Evolutionary conservation across 2,888 invertebrate genomes (phyloP), one percentile per base, ranked within the genome.

Genomic region (Mechanitis messenoides): DNA sequence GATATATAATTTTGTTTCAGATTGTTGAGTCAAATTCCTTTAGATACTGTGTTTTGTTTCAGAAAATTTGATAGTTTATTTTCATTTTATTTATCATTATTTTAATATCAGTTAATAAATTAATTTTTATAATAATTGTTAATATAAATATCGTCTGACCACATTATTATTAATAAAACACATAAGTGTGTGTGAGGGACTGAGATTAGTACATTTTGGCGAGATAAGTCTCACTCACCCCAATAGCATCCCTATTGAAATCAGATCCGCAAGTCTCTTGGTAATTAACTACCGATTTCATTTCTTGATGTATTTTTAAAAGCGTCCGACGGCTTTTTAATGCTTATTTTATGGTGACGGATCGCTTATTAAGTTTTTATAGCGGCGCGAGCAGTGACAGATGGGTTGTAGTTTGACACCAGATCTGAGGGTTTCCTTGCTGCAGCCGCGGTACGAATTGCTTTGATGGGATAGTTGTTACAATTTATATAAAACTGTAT

Each of bases 251-350:
- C 87, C 87, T 72, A 72, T 70, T 72, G 88, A 80, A 87, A 89
- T 75, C 78, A 69, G 86, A 90, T 81, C 83, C 81, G 79, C 72
- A 74, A 85, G 84, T 87, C 89, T 89, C 89, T 82, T 83, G 88
- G 88, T 89, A 89, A 89, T 90, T 90, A 90, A 85, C 83, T 87
- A 85, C 77, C 89, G 85, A 88, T 89, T 89, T 86, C 83, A 85
- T 87, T 89, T 87, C 88, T 89, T 89, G 90, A 89, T 90, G 89
- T 84, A 85, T 83, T 89, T 90, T 89, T 89, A 87, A 88, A 87
- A 84, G 89, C 87, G 83, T 81, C 84, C 83, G 88, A 85, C 87
- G 85, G 87, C 83, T 88, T 89, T 89, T 87, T 88, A 90, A 89
- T 90, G 87, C 85, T 79, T 87, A 87, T 89, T 90, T 89, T 89